Percentiles rank a stretch among this genome's conserved stretches.
Evolutionary conservation across 1,140 invertebrate genomes (phyloP).

Genomic region (Galleria mellonella): DNA sequence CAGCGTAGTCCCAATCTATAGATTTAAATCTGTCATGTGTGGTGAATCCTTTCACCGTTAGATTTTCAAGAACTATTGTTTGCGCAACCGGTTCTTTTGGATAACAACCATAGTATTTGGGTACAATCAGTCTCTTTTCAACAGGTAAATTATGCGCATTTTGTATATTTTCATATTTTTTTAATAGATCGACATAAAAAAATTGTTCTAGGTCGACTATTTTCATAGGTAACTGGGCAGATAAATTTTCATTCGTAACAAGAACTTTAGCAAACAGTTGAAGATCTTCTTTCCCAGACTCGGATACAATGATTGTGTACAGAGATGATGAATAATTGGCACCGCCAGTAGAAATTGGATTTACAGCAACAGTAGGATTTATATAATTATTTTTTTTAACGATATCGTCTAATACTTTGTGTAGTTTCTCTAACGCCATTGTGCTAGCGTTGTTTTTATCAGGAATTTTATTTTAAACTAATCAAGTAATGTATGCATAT

Average conservation of each 20-base stretch:
- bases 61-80: constrained; percentile 23
- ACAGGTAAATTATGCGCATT: constrained; percentile 12
- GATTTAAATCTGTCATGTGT: constrained; percentile 18
- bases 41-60: constrained; percentile 14
- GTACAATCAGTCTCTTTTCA: constrained; percentile 11
- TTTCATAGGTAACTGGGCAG: constrained; percentile 2
- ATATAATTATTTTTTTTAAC: constrained; percentile 1
- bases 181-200: neutral
- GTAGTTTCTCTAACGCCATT: neutral
- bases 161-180: neutral
- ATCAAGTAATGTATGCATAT: too few species aligned
- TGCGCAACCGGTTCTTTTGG: constrained; percentile 9
- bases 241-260: constrained; percentile 10
- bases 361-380: neutral
- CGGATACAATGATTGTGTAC: neutral
- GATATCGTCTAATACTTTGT: neutral
- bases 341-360: neutral
- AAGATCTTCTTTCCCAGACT: constrained; percentile 11
- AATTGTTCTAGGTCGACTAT: constrained; percentile 14
- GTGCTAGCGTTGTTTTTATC: neutral
- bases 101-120: constrained; percentile 19
- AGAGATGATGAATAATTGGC: constrained; percentile 1
- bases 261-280: constrained; percentile 28
- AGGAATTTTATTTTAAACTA: constrained; percentile 12
- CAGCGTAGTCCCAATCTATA: constrained; percentile 20